phyloP scores from a whole-genome alignment of 2,113 vertebrate genomes.

The Apteryx mantelli region DNA sequence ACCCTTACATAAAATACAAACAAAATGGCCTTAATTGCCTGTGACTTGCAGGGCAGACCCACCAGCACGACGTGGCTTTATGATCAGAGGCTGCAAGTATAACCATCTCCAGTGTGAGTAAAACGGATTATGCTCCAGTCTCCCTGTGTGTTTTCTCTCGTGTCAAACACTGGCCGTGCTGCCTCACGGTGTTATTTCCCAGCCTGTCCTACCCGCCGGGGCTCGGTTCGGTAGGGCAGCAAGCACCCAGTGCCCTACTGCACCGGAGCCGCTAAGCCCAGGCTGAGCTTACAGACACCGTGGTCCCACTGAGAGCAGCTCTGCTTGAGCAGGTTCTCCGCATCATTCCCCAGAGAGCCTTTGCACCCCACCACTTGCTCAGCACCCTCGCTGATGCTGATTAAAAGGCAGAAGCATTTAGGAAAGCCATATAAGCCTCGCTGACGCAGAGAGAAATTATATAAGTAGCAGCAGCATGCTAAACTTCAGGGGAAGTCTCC shows the following conservation, averaged over 20 bases:
- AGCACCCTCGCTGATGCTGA: not conserved
- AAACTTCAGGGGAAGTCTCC: constrained; percentile 65
- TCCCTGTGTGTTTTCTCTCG: not conserved
- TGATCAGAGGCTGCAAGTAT: not conserved
- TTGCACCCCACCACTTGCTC: not conserved
- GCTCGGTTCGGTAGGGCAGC: fast-evolving
- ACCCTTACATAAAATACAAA: not conserved
- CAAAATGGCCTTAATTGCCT: not conserved
- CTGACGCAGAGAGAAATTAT: constrained; percentile 47
- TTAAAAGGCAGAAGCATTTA: not conserved
- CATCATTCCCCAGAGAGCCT: not conserved
- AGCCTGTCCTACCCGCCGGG: not conserved
- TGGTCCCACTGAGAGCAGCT: not conserved
- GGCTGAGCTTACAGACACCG: not conserved
- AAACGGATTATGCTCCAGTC: not conserved
- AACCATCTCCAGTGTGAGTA: not conserved
- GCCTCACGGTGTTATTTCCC: not conserved
- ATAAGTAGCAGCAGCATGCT: constrained; percentile 45
- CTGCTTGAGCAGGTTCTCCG: not conserved
- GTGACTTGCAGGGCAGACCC: not conserved
- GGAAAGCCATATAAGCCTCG: not conserved
- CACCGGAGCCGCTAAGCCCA: not conserved
- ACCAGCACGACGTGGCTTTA: not conserved
- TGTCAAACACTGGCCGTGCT: not conserved
- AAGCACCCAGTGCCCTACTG: not conserved